Evolutionary conservation across 1,140 invertebrate genomes (phyloP), one percentile per base, ranked within the genome.

Genomic region (Formica selysi): DNA sequence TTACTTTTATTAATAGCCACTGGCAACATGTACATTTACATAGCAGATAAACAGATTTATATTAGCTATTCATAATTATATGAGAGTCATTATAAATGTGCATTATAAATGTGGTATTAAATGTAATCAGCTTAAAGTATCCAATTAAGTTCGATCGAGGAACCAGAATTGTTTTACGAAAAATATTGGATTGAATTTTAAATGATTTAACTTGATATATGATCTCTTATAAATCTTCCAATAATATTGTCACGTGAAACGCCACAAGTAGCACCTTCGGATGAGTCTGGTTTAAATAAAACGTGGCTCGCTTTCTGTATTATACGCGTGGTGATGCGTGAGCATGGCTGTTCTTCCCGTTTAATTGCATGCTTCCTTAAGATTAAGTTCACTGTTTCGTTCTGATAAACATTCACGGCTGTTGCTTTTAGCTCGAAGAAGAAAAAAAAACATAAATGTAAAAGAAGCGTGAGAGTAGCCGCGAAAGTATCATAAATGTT

Each of bases 381-480:
- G 41, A 74, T 74, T 74, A 62, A 83, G 68, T 83, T 83, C 51
- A 74, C n/a, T 73, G 79, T 83, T 73, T 83, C 79, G 68, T 83
- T 83, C 79, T 83, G 29, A 83, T 83, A 83, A 83, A 83, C 54
- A 83, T 83, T 83, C 68, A 74, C 57, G 79, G 79, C 54, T 59
- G 26, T 59, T 83, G 79, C 79, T 62, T 62, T 83, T 83, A 74
- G 26, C 7, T 48, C 79, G 68, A 48, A 36, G 79, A 70, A 74
- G 38, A 83, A 83, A 59, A 83, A 48, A 59, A 32, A 26, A 11
- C 38, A 36, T 44, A 81, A 68, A 83, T 36, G 38, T 73, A 19
- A 81, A 81, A 71, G 51, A 71, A 26, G 11, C 54, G 26, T 81
- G 68, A 83, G 73, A 81, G 38, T 80, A 41, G 54, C 29, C 4